Percentiles rank a stretch among this genome's conserved stretches.
phyloP scores from a whole-genome alignment of 1,140 invertebrate genomes.

The Bombus consobrinus region DNA sequence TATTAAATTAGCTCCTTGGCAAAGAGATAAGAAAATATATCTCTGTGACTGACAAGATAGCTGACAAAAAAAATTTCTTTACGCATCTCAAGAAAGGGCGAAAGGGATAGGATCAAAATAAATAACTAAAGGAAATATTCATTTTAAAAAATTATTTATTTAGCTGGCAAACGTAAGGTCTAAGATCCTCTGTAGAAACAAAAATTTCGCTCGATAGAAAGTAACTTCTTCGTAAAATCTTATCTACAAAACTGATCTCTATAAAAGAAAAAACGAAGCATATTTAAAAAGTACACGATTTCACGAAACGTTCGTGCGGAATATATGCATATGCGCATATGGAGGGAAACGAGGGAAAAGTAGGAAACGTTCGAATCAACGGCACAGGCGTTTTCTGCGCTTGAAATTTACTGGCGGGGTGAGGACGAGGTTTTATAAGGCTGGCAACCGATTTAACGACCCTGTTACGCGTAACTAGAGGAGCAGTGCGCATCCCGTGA shows the following conservation, averaged over 20 bases:
- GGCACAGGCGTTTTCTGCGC: not conserved
- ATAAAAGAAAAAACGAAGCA: not conserved
- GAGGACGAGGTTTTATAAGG: conserved; percentile 17
- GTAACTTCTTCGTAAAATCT: not conserved
- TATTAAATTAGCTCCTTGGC: too few relatives aligned
- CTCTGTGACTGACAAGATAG: too few relatives aligned
- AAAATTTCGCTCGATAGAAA: not conserved
- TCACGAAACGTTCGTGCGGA: not conserved
- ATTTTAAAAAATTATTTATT: not conserved
- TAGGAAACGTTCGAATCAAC: not conserved
- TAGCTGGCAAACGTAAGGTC: not conserved
- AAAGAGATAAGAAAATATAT: too few relatives aligned
- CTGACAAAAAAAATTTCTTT: too few relatives aligned
- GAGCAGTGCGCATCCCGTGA: conserved; percentile 24
- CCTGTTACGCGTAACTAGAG: conserved; percentile 53
- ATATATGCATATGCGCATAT: not conserved
- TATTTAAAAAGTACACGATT: not conserved
- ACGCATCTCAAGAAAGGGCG: too few relatives aligned
- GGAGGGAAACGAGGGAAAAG: not conserved
- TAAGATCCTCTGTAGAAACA: not conserved
- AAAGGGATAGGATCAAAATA: not conserved
- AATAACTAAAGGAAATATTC: not conserved
- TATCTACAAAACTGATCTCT: not conserved
- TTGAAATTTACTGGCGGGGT: not conserved
- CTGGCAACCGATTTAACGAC: conserved; percentile 48